Evolutionary conservation across 2,888 invertebrate species (phyloP).

Genomic region (Morpho achilles): DNA sequence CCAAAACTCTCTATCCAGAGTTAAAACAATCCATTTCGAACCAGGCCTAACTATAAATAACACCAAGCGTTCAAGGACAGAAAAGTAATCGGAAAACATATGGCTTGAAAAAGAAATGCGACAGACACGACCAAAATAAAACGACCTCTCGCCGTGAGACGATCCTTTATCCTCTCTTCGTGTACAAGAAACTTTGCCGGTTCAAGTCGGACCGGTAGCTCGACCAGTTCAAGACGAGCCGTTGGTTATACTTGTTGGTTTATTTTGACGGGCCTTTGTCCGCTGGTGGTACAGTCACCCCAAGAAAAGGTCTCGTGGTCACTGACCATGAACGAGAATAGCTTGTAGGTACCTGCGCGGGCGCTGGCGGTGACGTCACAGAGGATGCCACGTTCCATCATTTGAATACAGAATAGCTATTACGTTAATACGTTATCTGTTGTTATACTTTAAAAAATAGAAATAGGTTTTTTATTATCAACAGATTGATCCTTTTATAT

Average conservation of each 20-base stretch:
- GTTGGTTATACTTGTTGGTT: constrained; percentile 33
- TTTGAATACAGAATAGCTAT: constrained; percentile 14
- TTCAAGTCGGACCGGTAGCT: constrained; percentile 44
- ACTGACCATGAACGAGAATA: constrained; percentile 74
- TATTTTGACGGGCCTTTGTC: constrained; percentile 36
- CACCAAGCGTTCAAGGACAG: constrained; percentile 61
- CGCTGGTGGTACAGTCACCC: constrained; percentile 70
- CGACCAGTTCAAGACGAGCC: constrained; percentile 42
- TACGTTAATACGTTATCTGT: too few relatives aligned
- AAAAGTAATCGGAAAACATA: constrained; percentile 72
- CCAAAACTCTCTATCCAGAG: neutral
- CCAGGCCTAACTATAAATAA: constrained; percentile 31
- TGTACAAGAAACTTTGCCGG: constrained; percentile 42
- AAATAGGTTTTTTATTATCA: too few relatives aligned
- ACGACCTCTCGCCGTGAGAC: constrained; percentile 45
- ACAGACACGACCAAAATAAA: constrained; percentile 43
- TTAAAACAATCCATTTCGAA: constrained; percentile 20
- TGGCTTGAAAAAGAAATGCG: constrained; percentile 67
- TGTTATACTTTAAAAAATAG: too few relatives aligned
- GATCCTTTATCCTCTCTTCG: constrained; percentile 51
- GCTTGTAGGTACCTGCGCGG: constrained; percentile 58
- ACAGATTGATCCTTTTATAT: too few relatives aligned
- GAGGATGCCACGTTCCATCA: constrained; percentile 22
- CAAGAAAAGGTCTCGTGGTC: constrained; percentile 73
- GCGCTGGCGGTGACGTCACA: constrained; percentile 60